Conservation (phyloP, 2,888 invertebrate genomes). For the Pammene aurita region DNA sequence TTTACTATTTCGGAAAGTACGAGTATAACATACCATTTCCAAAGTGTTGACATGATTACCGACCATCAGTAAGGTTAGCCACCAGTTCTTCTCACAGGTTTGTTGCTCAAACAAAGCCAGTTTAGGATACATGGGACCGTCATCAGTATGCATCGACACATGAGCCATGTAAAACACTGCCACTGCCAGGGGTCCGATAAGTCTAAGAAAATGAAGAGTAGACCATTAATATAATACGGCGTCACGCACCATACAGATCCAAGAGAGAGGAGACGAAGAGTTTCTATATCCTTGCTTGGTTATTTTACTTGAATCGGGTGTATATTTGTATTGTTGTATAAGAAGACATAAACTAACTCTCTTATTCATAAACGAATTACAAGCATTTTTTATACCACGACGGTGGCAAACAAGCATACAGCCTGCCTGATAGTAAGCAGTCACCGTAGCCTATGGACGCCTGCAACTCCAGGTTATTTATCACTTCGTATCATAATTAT, state of each 20-base stretch:
- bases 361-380: too few species aligned
- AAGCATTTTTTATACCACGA: too few species aligned
- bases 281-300: too few species aligned
- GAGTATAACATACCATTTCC: slow-evolving; percentile 17
- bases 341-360: too few species aligned
- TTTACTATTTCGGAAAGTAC: neutral
- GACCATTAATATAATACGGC: neutral
- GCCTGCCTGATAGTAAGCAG: too few species aligned
- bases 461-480: too few species aligned
- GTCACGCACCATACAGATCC: neutral
- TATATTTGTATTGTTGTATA: too few species aligned
- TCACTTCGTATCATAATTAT: too few species aligned
- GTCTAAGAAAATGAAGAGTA: slow-evolving; percentile 3
- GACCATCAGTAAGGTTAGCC: slow-evolving; percentile 27
- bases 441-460: too few species aligned
- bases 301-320: too few species aligned
- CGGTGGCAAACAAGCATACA: too few species aligned
- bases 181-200: slow-evolving; percentile 11
- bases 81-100: slow-evolving; percentile 32
- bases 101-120: slow-evolving; percentile 10
- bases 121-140: slow-evolving; percentile 19
- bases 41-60: slow-evolving; percentile 22
- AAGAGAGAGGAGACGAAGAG: neutral
- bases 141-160: slow-evolving; percentile 9
- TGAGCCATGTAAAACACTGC: slow-evolving; percentile 10